Evolutionary conservation across 1,140 invertebrate genomes (phyloP), one percentile per base, ranked within the genome.

Genomic region (Onthophagus taurus): DNA sequence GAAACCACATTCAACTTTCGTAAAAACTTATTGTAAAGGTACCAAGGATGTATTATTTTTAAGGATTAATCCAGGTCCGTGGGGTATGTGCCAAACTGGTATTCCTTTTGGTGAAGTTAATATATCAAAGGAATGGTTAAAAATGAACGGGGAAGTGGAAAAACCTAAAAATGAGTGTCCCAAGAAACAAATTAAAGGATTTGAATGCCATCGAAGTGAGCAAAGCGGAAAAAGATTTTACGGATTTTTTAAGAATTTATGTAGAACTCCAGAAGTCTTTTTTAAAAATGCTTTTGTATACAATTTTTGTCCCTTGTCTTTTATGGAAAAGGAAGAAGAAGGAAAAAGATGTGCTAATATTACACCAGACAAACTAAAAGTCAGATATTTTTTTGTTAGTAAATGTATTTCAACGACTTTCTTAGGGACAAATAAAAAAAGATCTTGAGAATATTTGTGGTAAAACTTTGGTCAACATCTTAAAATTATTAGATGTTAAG

Each of bases 41-140:
- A 53, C 59, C 5, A 92, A 88, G 61, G 72, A 72, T 50, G 68
- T 94, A 11, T 62, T 95, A 30, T 89, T 89, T 57, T 69, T 95
- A 33, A 90, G 89, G 2, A 93, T 94, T 84, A 94, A 94, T 69
- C 89, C 90, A 19, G 91, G 91, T 8, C 89, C 89, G 0, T 92
- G 82, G 78, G 90, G 91, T 31, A 95, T 94, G 90, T 81, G 80
- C n/a, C 91, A 95, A 66, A 94, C 86, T 50, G 91, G 90, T 16
- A 86, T 95, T n/a, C 90, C 91, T 14, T 95, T 95, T 75, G 91
- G 91, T 18, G 89, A 94, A 68, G 75, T 89, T 26, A 72, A 64
- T 33, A 72, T 79, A 47, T 87, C 91, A 0, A 75, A 71, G 46
- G 74, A 90, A 44, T 89, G 85, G 80, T 68, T 95, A 47, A 64